Evolutionary conservation across 2,797 vertebrate species (phyloP).

Genomic region (Babyrousa celebensis): DNA sequence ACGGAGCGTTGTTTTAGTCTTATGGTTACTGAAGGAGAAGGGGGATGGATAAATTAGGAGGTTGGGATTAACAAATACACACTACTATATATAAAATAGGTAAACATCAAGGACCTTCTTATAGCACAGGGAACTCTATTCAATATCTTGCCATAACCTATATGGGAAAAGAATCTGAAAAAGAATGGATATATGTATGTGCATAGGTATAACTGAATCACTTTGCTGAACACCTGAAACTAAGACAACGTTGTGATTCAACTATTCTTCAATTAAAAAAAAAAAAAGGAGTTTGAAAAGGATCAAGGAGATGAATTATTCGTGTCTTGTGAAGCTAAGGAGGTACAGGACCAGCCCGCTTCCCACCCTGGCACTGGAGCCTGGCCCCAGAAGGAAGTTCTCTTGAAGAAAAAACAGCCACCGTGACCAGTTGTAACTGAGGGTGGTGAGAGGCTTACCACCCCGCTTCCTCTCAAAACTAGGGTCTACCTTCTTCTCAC

Average conservation of each 20-base stretch:
- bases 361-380: conserved; percentile 17
- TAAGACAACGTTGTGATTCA: not conserved
- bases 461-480: not conserved
- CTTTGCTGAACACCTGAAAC: not conserved
- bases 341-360: not conserved
- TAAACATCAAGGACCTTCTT: not conserved
- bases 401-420: not conserved
- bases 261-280: too few relatives aligned
- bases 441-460: not conserved
- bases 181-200: not conserved
- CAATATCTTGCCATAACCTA: not conserved
- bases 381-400: not conserved
- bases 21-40: not conserved
- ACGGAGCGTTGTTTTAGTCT: not conserved
- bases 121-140: not conserved
- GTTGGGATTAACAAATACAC: not conserved
- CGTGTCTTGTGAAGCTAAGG: conserved; percentile 34
- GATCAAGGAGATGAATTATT: conserved; percentile 16
- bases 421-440: not conserved
- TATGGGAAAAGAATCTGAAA: not conserved
- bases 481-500: not conserved
- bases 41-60: not conserved
- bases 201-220: not conserved
- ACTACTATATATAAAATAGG: not conserved
- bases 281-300: conserved; percentile 10